Base-by-base conservation (phyloP, 2,888 invertebrate genomes). In the Anticlea derivata region DNA sequence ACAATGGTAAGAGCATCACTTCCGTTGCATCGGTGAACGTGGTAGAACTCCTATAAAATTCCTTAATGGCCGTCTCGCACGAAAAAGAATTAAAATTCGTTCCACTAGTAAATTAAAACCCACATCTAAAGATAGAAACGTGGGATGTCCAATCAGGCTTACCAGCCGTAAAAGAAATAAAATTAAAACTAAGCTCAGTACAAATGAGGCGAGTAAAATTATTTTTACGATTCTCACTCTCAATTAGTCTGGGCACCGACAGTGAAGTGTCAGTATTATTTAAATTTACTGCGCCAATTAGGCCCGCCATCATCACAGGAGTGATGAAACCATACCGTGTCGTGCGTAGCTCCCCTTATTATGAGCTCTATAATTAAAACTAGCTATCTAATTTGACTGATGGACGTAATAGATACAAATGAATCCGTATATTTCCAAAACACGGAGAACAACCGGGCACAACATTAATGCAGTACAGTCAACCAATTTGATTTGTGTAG, bases 251-350 rank as follows among this genome's bases (percentile, higher is more conserved):
- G 63, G 73, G 80, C 78, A 78, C 78, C 81, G 87, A 83, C 84
- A 79, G 80, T 85, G 75, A 83, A 84, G 80, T 86, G 88, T 87
- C 88, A 86, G 87, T 83, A 80, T 86, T 87, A 88, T 87, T 88
- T 86, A 84, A 88, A 90, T 89, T 90, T 89, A 90, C 86, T 78
- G 82, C 78, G 73, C 89, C 87, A 90, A 90, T 90, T 90, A 90
- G 88, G 80, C 73, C 73, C 82, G 86, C 85, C 84, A 84, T 88
- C 88, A 86, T 86, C 85, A 72, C 68, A 63, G 61, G 65, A 75
- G 76, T 84, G 86, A 87, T 81, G 87, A 83, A 82, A 85, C 83
- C 73, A 70, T 78, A 73, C 75, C 83, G 81, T 83, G 75, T 80
- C 78, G 80, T 81, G 76, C 76, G 83, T 71, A 82, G 81, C 80